Evolutionary conservation across 30 jellyfish, hydroid and myxozoan species (phyloP).

Genomic region (Cassiopea xamachana): DNA sequence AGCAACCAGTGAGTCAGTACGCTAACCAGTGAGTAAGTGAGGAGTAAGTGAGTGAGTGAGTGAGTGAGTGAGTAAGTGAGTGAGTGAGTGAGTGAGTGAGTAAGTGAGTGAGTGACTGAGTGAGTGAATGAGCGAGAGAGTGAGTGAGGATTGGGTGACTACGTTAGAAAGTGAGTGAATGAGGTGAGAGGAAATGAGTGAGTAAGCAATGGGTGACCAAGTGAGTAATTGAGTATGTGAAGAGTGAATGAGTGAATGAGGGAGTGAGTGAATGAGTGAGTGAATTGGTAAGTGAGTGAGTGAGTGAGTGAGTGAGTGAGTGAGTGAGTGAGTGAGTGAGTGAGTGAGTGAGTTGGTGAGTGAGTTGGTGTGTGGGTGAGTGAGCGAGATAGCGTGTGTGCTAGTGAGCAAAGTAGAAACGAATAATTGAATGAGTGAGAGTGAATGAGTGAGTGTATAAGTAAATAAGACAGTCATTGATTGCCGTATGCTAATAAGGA

Average conservation of each 20-base stretch:
- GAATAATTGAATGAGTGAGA: background rate
- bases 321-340: too few relatives aligned
- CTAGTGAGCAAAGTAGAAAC: background rate
- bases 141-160: too few relatives aligned
- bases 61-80: too few relatives aligned
- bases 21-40: too few relatives aligned
- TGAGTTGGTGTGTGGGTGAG: background rate
- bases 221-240: background rate
- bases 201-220: background rate
- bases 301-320: background rate
- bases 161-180: too few relatives aligned
- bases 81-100: too few relatives aligned
- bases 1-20: too few relatives aligned
- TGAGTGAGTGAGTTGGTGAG: background rate
- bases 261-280: too few relatives aligned
- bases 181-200: background rate
- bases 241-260: background rate
- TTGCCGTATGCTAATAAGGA: background rate
- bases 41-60: too few relatives aligned
- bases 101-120: too few relatives aligned
- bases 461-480: background rate
- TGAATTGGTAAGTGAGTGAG: background rate
- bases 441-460: background rate
- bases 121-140: too few relatives aligned
- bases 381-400: too few relatives aligned